Percentiles rank a stretch among this genome's conserved stretches.
phyloP scores from a whole-genome alignment of 2,888 invertebrate genomes.

The Cecidostiba fungosa region DNA sequence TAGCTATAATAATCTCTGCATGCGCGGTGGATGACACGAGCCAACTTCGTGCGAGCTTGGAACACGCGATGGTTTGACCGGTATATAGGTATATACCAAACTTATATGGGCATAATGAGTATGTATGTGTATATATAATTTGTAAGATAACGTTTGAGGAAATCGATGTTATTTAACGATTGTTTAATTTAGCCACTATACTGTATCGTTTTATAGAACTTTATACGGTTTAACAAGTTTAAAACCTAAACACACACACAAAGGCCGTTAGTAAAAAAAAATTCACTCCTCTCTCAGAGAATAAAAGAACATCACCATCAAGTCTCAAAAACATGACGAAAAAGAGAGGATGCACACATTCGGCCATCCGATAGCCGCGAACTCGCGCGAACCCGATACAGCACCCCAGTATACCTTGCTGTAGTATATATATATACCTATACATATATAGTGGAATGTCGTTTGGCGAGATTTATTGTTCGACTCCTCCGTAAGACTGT shows the following conservation, averaged over 20 bases:
- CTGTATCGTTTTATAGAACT: too few relatives aligned
- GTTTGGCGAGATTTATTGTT: slow-evolving; percentile 42
- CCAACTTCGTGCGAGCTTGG: not conserved
- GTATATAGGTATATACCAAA: not conserved
- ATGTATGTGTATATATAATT: not conserved
- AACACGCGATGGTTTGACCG: slow-evolving; percentile 11
- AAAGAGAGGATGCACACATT: not conserved
- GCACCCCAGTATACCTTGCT: not conserved
- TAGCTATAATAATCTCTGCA: slow-evolving; percentile 26
- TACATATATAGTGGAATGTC: slow-evolving; percentile 35
- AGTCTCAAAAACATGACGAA: too few relatives aligned
- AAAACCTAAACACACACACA: too few relatives aligned
- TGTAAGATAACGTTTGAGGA: too few relatives aligned
- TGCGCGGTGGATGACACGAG: slow-evolving; percentile 13
- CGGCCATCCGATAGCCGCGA: slow-evolving; percentile 5
- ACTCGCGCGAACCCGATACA: not conserved
- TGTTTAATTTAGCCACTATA: too few relatives aligned
- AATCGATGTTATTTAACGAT: too few relatives aligned
- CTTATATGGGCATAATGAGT: not conserved
- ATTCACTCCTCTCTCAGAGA: not conserved
- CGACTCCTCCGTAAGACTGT: slow-evolving; percentile 6
- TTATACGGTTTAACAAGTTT: too few relatives aligned
- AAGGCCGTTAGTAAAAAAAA: not conserved
- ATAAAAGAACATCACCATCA: too few relatives aligned
- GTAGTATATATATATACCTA: not conserved